phyloP scores from a whole-genome alignment of 1,140 invertebrate genomes.

The Tetragonula clypearis region DNA sequence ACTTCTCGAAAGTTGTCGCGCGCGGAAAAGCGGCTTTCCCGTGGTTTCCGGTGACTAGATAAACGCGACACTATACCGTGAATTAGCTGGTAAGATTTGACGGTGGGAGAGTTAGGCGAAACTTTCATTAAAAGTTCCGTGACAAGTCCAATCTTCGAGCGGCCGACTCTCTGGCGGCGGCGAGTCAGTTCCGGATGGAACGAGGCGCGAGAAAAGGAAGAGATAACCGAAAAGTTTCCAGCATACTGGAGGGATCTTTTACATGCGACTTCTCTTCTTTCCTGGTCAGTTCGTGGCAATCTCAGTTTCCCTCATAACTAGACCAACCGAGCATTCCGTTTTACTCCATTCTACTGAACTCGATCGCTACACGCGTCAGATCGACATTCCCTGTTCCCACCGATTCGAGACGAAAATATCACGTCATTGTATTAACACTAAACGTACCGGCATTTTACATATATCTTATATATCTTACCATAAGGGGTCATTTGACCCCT shows the following conservation, averaged over 20 bases:
- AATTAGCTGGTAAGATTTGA: slow-evolving; percentile 61
- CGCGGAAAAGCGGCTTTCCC: not conserved
- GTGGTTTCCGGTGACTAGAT: not conserved
- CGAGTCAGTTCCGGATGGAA: slow-evolving; percentile 10
- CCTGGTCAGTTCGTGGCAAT: not conserved
- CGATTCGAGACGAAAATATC: not conserved
- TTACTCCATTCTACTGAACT: too few species aligned
- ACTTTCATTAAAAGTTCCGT: slow-evolving; percentile 66
- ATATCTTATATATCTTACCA: too few species aligned
- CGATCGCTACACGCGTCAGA: too few species aligned
- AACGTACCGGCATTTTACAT: too few species aligned
- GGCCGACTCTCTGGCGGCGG: not conserved
- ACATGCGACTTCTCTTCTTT: slow-evolving; percentile 30
- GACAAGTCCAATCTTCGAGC: slow-evolving; percentile 52
- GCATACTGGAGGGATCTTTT: slow-evolving; percentile 8
- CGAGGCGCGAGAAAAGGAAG: slow-evolving; percentile 36
- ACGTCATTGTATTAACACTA: not conserved
- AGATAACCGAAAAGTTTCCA: slow-evolving; percentile 54
- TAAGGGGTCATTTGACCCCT: too few species aligned
- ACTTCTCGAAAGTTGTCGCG: not conserved
- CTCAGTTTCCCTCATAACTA: slow-evolving; percentile 34
- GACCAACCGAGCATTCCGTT: not conserved
- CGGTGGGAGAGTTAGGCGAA: not conserved
- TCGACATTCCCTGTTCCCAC: not conserved
- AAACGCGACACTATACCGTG: slow-evolving; percentile 33